These are phyloP conservation scores for Apotomis turbidana DNA, from an alignment of 2,888 invertebrate species.

Conservation along the genomic window DNA sequence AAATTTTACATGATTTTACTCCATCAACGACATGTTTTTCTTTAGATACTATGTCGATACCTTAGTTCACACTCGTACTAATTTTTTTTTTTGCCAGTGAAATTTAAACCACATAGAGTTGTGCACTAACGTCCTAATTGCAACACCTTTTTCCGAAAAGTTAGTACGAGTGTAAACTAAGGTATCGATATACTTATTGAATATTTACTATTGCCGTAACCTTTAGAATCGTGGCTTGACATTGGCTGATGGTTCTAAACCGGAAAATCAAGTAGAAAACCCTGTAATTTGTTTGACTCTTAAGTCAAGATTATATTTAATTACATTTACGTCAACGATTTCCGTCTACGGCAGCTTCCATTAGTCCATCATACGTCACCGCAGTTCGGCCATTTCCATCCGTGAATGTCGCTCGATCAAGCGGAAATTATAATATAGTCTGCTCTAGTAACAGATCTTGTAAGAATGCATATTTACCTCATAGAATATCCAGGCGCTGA, in stretches of 20 bases:
- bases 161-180: too few relatives aligned
- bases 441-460: neutral
- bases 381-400: constrained; percentile 31
- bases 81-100: too few relatives aligned
- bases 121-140: too few relatives aligned
- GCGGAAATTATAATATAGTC: constrained; percentile 14
- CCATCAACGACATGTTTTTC: too few relatives aligned
- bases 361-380: constrained; percentile 28
- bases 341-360: constrained; percentile 18
- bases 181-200: too few relatives aligned
- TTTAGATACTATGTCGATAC: too few relatives aligned
- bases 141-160: too few relatives aligned
- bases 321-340: constrained; percentile 37
- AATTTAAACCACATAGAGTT: too few relatives aligned
- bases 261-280: constrained; percentile 5
- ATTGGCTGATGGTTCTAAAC: constrained; percentile 10
- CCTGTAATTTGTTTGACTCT: constrained; percentile 16
- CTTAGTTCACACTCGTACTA: too few relatives aligned
- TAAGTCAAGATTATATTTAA: constrained; percentile 21
- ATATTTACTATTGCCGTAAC: too few relatives aligned
- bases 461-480: constrained; percentile 85
- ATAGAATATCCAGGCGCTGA: constrained; percentile 96
- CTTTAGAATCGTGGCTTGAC: neutral
- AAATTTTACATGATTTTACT: too few relatives aligned
- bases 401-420: constrained; percentile 28